These are phyloP conservation scores for Smithornis capensis DNA, from an alignment of 2,113 vertebrate species.

Conservation along the genomic window DNA sequence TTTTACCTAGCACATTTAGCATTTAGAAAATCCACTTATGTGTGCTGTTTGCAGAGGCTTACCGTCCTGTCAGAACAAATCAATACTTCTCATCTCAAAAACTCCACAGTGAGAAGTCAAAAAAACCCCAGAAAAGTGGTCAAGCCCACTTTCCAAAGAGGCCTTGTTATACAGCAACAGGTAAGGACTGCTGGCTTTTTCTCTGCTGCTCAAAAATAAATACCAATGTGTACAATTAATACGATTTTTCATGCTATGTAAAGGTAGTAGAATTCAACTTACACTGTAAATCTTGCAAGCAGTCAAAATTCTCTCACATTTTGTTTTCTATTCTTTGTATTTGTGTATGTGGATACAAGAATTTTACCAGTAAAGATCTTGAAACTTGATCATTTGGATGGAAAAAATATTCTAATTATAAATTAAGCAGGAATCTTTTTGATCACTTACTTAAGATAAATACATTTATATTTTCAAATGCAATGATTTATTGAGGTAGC, in stretches of 20 bases:
- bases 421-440: constrained; percentile 65
- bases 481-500: constrained; percentile 59
- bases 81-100: constrained; percentile 35
- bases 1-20: constrained; percentile 20
- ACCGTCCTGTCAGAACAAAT: constrained; percentile 68
- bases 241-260: neutral
- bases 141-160: neutral
- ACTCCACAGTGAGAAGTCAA: neutral
- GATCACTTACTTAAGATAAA: constrained; percentile 57
- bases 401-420: constrained; percentile 52
- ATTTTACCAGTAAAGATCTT: constrained; percentile 53
- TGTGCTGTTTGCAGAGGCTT: constrained; percentile 52
- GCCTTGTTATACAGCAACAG: neutral
- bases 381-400: constrained; percentile 51
- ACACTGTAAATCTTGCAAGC: neutral
- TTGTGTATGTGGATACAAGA: constrained; percentile 11
- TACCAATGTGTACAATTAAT: neutral
- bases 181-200: constrained; percentile 13
- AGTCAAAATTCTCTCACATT: neutral
- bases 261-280: neutral
- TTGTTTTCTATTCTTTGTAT: constrained; percentile 21
- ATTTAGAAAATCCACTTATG: constrained; percentile 53
- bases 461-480: constrained; percentile 68
- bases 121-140: neutral
- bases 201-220: constrained; percentile 11